phyloP scores from a whole-genome alignment of 2,113 vertebrate species.

The Xiphias gladius region DNA sequence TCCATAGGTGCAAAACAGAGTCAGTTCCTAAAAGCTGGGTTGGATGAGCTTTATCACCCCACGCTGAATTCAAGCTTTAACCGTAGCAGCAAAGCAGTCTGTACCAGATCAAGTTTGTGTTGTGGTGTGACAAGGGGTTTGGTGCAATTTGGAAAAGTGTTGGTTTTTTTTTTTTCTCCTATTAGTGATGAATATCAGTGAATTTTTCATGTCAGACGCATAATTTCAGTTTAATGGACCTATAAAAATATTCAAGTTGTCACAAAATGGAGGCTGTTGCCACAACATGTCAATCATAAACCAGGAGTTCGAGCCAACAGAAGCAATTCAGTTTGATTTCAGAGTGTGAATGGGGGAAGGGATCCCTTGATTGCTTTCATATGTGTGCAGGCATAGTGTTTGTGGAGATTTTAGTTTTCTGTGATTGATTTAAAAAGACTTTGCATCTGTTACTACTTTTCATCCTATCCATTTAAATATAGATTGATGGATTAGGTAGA shows the following conservation, averaged over 20 bases:
- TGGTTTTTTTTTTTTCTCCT: neutral
- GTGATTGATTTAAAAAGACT: conserved; percentile 11
- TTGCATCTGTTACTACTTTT: neutral
- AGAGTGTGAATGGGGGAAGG: conserved; percentile 15
- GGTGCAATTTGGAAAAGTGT: neutral
- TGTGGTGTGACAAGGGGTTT: conserved; percentile 10
- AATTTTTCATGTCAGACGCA: conserved; percentile 36
- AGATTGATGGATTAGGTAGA: neutral
- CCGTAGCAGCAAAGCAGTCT: neutral
- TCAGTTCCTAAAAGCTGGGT: conserved; percentile 1
- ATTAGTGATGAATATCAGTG: conserved; percentile 9
- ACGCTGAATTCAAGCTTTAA: neutral
- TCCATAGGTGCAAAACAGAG: conserved; percentile 21
- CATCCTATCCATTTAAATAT: neutral
- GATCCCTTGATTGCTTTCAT: conserved; percentile 64
- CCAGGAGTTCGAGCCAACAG: conserved; percentile 36
- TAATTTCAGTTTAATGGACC: conserved; percentile 56
- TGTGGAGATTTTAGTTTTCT: conserved; percentile 14
- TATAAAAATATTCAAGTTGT: conserved; percentile 53
- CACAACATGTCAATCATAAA: conserved; percentile 55
- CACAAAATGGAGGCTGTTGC: conserved; percentile 49
- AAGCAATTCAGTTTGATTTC: conserved; percentile 41
- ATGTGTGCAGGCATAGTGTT: conserved; percentile 43
- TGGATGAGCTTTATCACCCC: conserved; percentile 24
- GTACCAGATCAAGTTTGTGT: conserved; percentile 10